Base-by-base conservation (phyloP, 2,888 invertebrate genomes). In the Diaphora mendica region DNA sequence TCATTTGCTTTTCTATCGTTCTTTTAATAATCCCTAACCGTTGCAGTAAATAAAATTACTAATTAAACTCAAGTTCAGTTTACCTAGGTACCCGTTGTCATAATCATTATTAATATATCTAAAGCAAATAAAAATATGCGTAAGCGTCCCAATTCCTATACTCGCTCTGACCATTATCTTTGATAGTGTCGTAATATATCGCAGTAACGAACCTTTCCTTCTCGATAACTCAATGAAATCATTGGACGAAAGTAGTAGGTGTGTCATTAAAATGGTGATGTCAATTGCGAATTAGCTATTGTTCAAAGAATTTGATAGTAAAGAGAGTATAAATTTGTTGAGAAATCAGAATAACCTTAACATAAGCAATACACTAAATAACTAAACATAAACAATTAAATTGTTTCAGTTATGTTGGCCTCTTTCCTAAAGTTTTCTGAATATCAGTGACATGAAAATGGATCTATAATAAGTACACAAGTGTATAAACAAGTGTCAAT, bases 281-380 rank as follows among this genome's bases (percentile, higher is more conserved):
- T 84, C 79, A 83, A 80, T 68, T 33, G 65, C 81, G 80, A 84
- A 80, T 78, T 80, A 81, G 82, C 78, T 75, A 78, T 76, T 80
- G 72, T 83, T 82, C 83, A 74, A 74, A 73, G 85, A 87, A 69
- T 59, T 26, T 15, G 26, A 23, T 5, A 59, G n/a, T 11, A 59
- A 26, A 26, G 11, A 11, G 13, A 59, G 13, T 26, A 15, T 59
- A 59, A 26, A 13, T 9, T 26, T 59, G 15, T 26, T 15, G 1
- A 26, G n/a, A n/a, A n/a, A n/a, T n/a, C n/a, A n/a, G n/a, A 26
- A 26, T 15, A 13, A 39, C 39, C 39, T 1, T 11, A 39, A 11
- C 39, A 39, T 39, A 39, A 39, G 11, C 39, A 39, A 39, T 39
- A 9, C 39, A 39, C 11, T 11, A 39, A 1, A 39, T 39, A 9